Conservation (phyloP, 2,888 invertebrate species). For the Eledona agricola region DNA sequence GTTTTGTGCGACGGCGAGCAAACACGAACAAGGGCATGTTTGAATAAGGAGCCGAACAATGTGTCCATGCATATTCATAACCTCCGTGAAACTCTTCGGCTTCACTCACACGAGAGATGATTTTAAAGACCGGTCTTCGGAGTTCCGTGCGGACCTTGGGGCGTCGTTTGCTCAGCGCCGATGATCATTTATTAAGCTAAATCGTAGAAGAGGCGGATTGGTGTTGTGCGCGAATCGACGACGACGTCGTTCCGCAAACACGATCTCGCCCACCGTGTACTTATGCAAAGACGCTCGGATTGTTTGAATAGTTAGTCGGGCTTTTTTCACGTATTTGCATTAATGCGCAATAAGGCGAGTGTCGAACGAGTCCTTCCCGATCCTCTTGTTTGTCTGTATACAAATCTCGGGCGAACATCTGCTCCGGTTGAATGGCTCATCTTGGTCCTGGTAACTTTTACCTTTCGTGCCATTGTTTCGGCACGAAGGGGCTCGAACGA, state of each 20-base stretch:
- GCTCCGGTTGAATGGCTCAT: conserved; percentile 24
- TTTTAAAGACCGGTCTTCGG: not conserved
- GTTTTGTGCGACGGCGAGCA: conserved; percentile 12
- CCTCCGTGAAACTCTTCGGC: conserved; percentile 20
- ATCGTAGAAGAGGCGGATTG: conserved; percentile 5
- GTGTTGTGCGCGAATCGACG: conserved; percentile 9
- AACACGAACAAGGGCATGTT: conserved; percentile 27
- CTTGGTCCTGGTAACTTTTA: conserved; percentile 22
- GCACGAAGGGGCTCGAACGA: conserved; percentile 6
- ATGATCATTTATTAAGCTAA: conserved; percentile 18
- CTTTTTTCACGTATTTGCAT: not conserved
- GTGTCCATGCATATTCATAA: conserved; percentile 30
- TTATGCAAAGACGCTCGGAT: too few relatives aligned
- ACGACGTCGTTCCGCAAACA: conserved; percentile 18
- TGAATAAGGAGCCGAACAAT: conserved; percentile 25
- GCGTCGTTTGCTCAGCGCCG: conserved; percentile 5
- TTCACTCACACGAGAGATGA: not conserved
- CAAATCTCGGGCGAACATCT: conserved; percentile 26
- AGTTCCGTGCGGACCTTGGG: not conserved
- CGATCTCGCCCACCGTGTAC: conserved; percentile 20
- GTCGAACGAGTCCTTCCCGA: not conserved
- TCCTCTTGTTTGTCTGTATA: conserved; percentile 13
- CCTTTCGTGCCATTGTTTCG: conserved; percentile 27
- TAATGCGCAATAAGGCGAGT: conserved; percentile 9
- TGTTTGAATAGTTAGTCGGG: too few relatives aligned